Evolutionary conservation across 2,113 vertebrate species (phyloP).

Genomic region (Antigone vipio): DNA sequence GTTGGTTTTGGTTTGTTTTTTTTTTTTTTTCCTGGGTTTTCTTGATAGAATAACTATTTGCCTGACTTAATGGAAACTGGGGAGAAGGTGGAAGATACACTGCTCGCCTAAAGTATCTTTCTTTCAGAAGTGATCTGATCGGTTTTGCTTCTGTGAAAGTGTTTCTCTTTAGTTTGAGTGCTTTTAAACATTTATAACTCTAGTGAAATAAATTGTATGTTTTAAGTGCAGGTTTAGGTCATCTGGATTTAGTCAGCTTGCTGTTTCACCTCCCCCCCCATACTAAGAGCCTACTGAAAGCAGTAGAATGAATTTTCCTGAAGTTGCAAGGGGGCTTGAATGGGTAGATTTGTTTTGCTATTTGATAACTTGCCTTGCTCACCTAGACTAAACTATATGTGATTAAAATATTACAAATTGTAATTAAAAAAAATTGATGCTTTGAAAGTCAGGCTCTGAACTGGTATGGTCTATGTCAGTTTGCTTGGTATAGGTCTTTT

Average conservation of each 20-base stretch:
- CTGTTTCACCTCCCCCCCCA: background rate
- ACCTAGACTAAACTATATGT: background rate
- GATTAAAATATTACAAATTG: too few relatives aligned
- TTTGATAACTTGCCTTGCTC: background rate
- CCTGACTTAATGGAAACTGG: background rate
- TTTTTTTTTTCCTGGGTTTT: background rate
- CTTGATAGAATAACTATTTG: background rate
- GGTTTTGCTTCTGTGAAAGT: background rate
- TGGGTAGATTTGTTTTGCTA: conserved; percentile 18
- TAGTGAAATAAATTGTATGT: background rate
- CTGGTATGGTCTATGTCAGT: background rate
- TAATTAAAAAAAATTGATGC: background rate
- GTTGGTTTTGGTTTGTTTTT: background rate
- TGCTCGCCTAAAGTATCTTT: background rate
- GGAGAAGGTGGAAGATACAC: background rate
- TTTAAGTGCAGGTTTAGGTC: background rate
- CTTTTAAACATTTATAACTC: background rate
- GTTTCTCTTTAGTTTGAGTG: background rate
- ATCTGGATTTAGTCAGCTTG: background rate
- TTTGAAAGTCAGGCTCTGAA: background rate
- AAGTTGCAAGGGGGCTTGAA: background rate
- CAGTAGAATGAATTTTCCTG: background rate
- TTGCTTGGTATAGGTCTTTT: background rate
- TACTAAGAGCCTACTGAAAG: background rate
- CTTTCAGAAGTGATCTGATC: background rate